Base-by-base conservation (phyloP, 2,888 invertebrate genomes). In the Cetonia aurata region DNA sequence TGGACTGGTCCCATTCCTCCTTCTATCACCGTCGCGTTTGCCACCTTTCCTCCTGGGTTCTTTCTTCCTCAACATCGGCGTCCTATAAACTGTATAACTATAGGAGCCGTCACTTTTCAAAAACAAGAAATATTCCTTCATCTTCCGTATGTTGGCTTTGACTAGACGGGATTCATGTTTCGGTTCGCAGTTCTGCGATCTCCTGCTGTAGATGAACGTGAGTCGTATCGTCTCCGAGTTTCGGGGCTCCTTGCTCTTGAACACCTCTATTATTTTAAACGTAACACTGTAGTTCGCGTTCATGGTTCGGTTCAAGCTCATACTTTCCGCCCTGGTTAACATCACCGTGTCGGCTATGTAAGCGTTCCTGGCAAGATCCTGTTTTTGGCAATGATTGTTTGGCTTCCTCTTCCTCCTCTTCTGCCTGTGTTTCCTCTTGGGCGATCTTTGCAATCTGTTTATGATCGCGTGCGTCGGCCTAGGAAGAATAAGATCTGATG, bases 281-380 rank as follows among this genome's bases (percentile, higher is more conserved):
- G 90, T 89, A 76, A 89, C 91, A 74, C 89, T 88, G 83, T 90
- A 91, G 78, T 88, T 88, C 68, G 86, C 84, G 60, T 87, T 86
- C n/a, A 19, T 48, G 37, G 68, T 65, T 60, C 88, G 85, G 76
- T 86, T 84, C 67, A 87, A 85, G 76, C 89, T 88, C 87, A 89
- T 88, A 75, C 90, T 90, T 74, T 89, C 81, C 71, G 89, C 90
- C 79, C 89, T 89, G 72, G 90, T 91, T 81, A 88, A 87, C 82
- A 92, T 89, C 57, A 92, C 90, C 67, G 89, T 90, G 75, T 89
- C 88, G 74, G 91, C 90, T 73, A 87, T 85, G 82, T 85, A 90
- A 19, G 91, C 90, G 77, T 91, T 86, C 79, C 89, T 88, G 59
- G 89, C 88, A 70, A 90, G 88, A 85, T 91, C 90, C 76, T 88